Evolutionary conservation across 1,140 invertebrate species (phyloP).

Genomic region (Andricus grossulariae): DNA sequence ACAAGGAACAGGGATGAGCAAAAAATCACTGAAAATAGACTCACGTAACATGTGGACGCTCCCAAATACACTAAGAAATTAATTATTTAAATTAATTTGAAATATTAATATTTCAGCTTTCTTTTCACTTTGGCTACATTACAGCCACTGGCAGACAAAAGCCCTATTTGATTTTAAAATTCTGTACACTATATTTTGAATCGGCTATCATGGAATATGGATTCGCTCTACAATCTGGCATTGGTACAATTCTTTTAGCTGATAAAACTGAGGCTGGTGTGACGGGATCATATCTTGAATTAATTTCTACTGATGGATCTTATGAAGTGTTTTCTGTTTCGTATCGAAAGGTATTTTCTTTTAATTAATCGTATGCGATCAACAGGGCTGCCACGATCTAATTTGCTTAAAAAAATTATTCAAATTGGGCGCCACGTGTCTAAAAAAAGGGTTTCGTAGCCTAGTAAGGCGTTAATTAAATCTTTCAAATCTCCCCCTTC

Average conservation of each 20-base stretch:
- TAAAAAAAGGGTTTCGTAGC: too few relatives aligned
- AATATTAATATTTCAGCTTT: constrained; percentile 60
- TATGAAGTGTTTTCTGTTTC: constrained; percentile 83
- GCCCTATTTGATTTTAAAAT: constrained; percentile 85
- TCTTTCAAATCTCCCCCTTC: too few relatives aligned
- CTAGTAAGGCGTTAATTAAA: too few relatives aligned
- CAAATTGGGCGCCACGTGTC: too few relatives aligned
- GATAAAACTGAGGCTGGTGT: constrained; percentile 87
- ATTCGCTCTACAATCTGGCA: constrained; percentile 84
- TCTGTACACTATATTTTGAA: constrained; percentile 84
- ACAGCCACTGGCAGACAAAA: constrained; percentile 78
- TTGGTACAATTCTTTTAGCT: constrained; percentile 84
- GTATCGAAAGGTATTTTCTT: constrained; percentile 82
- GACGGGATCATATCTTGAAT: constrained; percentile 86
- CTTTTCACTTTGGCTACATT: constrained; percentile 60
- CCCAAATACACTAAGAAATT: too few relatives aligned
- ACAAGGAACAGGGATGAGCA: too few relatives aligned
- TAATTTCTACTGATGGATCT: constrained; percentile 80
- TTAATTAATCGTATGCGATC: constrained; percentile 1
- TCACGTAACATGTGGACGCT: too few relatives aligned
- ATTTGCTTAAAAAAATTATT: too few relatives aligned
- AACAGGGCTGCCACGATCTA: too few relatives aligned
- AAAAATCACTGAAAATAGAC: too few relatives aligned
- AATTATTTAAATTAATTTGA: neutral
- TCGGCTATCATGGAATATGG: constrained; percentile 87